Conservation (phyloP, 2,113 vertebrate species). For the Scomber scombrus region DNA sequence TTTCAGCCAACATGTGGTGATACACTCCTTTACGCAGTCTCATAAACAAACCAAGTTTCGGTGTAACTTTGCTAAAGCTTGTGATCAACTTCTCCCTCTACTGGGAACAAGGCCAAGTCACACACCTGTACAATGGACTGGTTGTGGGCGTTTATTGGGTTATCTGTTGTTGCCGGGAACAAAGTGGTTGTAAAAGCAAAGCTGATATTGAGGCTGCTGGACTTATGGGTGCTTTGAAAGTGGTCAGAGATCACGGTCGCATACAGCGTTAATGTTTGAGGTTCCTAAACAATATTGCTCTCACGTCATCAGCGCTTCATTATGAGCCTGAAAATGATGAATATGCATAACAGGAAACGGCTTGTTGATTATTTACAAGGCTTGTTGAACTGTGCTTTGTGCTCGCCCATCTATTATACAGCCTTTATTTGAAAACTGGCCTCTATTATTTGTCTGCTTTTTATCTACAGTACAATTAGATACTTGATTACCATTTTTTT, state of each 20-base stretch:
- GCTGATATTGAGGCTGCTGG: not conserved
- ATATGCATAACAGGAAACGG: constrained; percentile 32
- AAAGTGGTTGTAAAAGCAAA: constrained; percentile 44
- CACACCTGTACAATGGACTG: constrained; percentile 45
- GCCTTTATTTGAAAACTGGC: constrained; percentile 22
- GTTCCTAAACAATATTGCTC: constrained; percentile 32
- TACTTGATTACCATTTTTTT: constrained; percentile 24
- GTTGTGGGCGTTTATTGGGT: constrained; percentile 42
- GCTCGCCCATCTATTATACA: constrained; percentile 9
- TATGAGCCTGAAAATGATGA: constrained; percentile 18
- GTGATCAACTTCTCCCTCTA: constrained; percentile 4
- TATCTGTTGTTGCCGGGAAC: constrained; percentile 44
- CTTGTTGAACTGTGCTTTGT: constrained; percentile 12
- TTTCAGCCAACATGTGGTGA: constrained; percentile 7
- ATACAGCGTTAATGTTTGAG: constrained; percentile 3
- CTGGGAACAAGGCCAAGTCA: constrained; percentile 54
- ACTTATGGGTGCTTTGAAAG: constrained; percentile 21
- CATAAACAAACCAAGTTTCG: constrained; percentile 12
- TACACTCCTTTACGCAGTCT: constrained; percentile 10
- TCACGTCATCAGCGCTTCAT: not conserved
- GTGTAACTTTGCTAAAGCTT: not conserved
- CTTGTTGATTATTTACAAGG: constrained; percentile 34
- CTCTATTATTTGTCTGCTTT: constrained; percentile 34
- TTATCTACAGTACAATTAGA: constrained; percentile 38
- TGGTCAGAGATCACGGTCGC: constrained; percentile 14